phyloP scores from a whole-genome alignment of 2,888 invertebrate genomes.

The Macrophya alboannulata region DNA sequence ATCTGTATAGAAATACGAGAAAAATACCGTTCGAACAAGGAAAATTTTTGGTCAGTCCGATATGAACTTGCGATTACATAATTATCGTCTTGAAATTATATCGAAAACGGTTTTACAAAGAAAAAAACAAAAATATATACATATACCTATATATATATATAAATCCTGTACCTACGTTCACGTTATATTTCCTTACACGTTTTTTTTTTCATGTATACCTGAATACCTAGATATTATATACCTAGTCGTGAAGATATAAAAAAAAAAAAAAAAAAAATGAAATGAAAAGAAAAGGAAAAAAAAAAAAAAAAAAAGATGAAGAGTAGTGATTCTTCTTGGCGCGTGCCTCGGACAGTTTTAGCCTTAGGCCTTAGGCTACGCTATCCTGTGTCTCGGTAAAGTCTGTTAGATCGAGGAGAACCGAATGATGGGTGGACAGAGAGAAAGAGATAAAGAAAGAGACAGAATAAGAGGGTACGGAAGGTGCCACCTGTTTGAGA shows the following conservation, averaged over 20 bases:
- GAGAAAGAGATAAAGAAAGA: too few species aligned
- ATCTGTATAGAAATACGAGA: too few species aligned
- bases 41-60: too few species aligned
- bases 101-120: too few species aligned
- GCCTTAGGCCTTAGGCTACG: background rate
- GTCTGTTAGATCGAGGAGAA: background rate
- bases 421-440: background rate
- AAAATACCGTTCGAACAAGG: too few species aligned
- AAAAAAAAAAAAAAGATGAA: background rate
- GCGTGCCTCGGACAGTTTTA: slow-evolving; percentile 21
- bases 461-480: background rate
- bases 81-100: too few species aligned
- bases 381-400: background rate
- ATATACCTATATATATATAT: too few species aligned
- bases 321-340: slow-evolving; percentile 23
- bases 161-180: too few species aligned
- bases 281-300: background rate
- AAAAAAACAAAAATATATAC: too few species aligned
- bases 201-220: too few species aligned
- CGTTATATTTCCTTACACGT: too few species aligned
- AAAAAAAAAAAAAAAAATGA: background rate
- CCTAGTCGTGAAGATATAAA: background rate
- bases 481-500: slow-evolving; percentile 41
- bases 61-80: too few species aligned
- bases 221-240: background rate